Conservation (phyloP, 2,113 vertebrate species). For the Ptilorrhoa leucosticta region DNA sequence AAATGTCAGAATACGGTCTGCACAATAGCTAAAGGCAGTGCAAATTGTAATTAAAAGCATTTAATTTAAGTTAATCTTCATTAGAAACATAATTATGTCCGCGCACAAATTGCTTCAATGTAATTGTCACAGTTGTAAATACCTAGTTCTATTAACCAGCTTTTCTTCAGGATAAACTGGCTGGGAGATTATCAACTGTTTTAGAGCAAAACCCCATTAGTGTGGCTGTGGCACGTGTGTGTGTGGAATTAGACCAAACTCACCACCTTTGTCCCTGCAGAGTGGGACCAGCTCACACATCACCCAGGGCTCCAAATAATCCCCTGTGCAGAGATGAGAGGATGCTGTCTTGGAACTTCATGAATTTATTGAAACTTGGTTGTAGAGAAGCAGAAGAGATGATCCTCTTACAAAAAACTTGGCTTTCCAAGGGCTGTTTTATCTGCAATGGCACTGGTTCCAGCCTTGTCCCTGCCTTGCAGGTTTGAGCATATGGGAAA, state of each 20-base stretch:
- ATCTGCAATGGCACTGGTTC: neutral
- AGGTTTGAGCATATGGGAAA: neutral
- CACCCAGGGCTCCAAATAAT: neutral
- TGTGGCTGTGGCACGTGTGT: neutral
- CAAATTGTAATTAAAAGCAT: constrained; percentile 72
- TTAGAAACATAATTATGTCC: constrained; percentile 62
- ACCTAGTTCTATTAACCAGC: constrained; percentile 31
- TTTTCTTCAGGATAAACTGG: constrained; percentile 30
- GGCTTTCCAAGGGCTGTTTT: neutral
- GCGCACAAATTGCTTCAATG: constrained; percentile 2
- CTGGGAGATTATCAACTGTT: neutral
- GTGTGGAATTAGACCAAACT: neutral
- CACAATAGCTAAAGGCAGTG: constrained; percentile 55
- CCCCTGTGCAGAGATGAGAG: neutral
- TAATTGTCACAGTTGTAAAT: constrained; percentile 64
- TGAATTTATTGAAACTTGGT: neutral
- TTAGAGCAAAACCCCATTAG: neutral
- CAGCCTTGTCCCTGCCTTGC: neutral
- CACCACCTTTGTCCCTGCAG: neutral
- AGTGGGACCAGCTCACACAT: neutral
- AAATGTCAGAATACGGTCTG: constrained; percentile 34
- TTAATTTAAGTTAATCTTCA: constrained; percentile 77
- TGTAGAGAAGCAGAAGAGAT: neutral
- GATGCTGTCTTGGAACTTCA: neutral
- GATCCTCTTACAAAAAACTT: fast-evolving